Conservation (phyloP, 2,888 invertebrate species). For the Drosophila flavopinicola region DNA sequence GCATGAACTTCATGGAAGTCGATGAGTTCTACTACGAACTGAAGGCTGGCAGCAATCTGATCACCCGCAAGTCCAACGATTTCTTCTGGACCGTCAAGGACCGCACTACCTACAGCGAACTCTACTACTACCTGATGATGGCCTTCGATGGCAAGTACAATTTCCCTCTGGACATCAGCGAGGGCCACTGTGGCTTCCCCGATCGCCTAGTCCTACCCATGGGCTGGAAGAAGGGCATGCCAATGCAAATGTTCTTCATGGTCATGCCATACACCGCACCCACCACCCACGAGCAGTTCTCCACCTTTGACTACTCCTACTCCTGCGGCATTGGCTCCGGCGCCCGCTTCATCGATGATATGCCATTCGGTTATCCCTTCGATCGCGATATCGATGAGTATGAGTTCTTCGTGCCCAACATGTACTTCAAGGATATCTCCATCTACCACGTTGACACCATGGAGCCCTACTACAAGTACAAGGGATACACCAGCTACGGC, state of each 20-base stretch:
- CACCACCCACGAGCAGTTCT: conserved; percentile 76
- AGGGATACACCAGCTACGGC: conserved; percentile 72
- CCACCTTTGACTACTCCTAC: conserved; percentile 85
- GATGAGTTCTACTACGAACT: conserved; percentile 88
- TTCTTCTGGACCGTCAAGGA: conserved; percentile 86
- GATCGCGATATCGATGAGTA: conserved; percentile 88
- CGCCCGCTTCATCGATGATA: conserved; percentile 86
- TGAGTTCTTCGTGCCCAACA: conserved; percentile 88
- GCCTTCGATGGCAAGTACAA: conserved; percentile 84
- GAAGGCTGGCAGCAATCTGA: conserved; percentile 84
- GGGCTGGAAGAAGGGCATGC: conserved; percentile 87
- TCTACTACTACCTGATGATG: conserved; percentile 85
- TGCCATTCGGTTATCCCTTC: conserved; percentile 90
- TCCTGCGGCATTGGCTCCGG: conserved; percentile 86
- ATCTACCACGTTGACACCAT: conserved; percentile 87
- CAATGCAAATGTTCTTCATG: conserved; percentile 87
- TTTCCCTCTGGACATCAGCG: conserved; percentile 84
- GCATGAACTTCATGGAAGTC: conserved; percentile 88
- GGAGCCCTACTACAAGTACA: conserved; percentile 72
- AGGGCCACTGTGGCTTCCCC: conserved; percentile 87
- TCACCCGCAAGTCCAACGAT: conserved; percentile 78
- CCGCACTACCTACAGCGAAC: conserved; percentile 84
- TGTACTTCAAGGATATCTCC: conserved; percentile 87
- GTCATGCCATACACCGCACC: conserved; percentile 85
- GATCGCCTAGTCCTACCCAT: conserved; percentile 88